Percentiles rank a stretch among this genome's conserved stretches.
Evolutionary conservation across 2,888 invertebrate species (phyloP).

Genomic region (Girardia tigrina): DNA sequence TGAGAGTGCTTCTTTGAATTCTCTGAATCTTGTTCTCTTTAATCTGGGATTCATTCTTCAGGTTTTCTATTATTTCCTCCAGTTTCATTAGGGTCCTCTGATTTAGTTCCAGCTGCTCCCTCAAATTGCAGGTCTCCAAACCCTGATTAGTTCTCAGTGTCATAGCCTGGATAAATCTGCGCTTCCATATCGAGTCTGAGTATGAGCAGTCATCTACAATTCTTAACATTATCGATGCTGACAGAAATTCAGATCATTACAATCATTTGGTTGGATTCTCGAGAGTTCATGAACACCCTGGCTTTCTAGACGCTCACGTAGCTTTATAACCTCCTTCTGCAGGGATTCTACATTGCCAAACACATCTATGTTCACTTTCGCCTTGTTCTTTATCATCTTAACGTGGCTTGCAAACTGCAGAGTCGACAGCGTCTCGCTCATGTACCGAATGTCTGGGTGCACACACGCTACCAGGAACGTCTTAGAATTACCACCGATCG

Average conservation of each 20-base stretch:
- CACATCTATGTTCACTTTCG: not conserved
- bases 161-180: not conserved
- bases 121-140: not conserved
- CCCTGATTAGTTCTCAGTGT: not conserved
- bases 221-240: no score
- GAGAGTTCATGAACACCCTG: no score
- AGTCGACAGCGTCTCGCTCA: not conserved
- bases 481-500: not conserved
- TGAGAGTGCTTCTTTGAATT: no score
- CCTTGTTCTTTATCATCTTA: not conserved
- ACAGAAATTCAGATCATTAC: no score
- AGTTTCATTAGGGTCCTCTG: not conserved
- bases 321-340: not conserved
- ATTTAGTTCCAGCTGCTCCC: not conserved
- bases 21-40: not conserved
- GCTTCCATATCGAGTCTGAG: not conserved
- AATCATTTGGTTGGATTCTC: no score
- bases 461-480: not conserved
- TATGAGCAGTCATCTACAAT: no score
- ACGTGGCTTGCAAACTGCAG: slow-evolving; percentile 10
- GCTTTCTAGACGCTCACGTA: not conserved
- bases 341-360: not conserved
- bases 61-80: not conserved
- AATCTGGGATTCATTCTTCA: not conserved
- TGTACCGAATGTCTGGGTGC: not conserved